A percentile compares a stretch with the other conserved stretches of the same genome.
These are phyloP conservation scores for Drosophila atripex DNA, from an alignment of 2,888 invertebrate genomes.

Conservation along the genomic window DNA sequence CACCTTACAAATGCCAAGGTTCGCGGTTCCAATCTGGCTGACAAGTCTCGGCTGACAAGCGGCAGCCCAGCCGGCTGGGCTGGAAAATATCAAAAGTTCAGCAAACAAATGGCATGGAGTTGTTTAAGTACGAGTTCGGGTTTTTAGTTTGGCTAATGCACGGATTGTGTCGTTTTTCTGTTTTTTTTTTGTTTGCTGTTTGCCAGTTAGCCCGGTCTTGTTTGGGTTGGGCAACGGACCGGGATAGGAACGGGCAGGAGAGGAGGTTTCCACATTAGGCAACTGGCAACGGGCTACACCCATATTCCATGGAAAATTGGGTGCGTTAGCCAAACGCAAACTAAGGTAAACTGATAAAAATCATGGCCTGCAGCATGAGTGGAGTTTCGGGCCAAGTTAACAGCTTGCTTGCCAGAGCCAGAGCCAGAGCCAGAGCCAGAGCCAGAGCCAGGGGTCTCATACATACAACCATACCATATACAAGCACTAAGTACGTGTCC, in stretches of 20 bases:
- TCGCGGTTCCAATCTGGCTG: conserved; percentile 55
- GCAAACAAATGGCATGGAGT: conserved; percentile 59
- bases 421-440: neutral
- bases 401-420: conserved; percentile 5
- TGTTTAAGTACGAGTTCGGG: conserved; percentile 10
- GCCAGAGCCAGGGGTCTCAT: conserved; percentile 3
- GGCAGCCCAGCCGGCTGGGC: conserved; percentile 18
- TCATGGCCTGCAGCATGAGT: conserved; percentile 57
- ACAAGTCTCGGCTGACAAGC: conserved; percentile 26
- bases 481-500: conserved; percentile 10
- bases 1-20: conserved; percentile 66
- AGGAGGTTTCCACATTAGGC: conserved; percentile 33
- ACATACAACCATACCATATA: conserved; percentile 1
- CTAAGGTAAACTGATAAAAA: conserved; percentile 66
- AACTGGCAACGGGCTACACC: conserved; percentile 52
- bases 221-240: conserved; percentile 24
- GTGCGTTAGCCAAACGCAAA: conserved; percentile 77
- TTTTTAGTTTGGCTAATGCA: conserved; percentile 55
- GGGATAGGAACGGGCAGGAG: neutral
- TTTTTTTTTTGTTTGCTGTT: conserved; percentile 36
- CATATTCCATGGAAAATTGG: conserved; percentile 68
- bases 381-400: conserved; percentile 25
- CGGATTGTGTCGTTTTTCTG: conserved; percentile 47
- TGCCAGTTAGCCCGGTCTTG: conserved; percentile 44
- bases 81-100: conserved; percentile 73